Percentiles rank a stretch among this genome's conserved stretches.
Conservation (phyloP, 2,888 invertebrate species). For the Tiliacea aurago region DNA sequence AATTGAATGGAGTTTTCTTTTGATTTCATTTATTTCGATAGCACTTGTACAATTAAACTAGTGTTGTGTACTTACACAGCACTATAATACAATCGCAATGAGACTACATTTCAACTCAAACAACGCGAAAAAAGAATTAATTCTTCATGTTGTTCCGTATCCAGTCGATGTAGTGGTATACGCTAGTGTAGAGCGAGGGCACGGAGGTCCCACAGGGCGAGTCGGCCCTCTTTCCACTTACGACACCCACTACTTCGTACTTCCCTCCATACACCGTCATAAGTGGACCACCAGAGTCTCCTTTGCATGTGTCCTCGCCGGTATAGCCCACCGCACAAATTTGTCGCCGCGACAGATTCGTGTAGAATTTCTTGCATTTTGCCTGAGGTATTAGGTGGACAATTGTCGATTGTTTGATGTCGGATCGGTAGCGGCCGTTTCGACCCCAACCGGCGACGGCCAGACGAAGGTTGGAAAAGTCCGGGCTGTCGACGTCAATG, state of each 20-base stretch:
- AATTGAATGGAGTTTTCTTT: slow-evolving; percentile 38
- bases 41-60: background rate
- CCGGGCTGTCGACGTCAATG: slow-evolving; percentile 80
- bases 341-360: slow-evolving; percentile 76
- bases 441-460: slow-evolving; percentile 86
- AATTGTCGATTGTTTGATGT: slow-evolving; percentile 84
- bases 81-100: background rate
- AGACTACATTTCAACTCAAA: slow-evolving; percentile 6
- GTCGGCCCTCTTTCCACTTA: slow-evolving; percentile 86
- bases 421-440: slow-evolving; percentile 78
- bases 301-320: slow-evolving; percentile 86
- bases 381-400: slow-evolving; percentile 81
- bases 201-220: slow-evolving; percentile 84
- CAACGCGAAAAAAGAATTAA: slow-evolving; percentile 52
- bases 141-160: slow-evolving; percentile 74
- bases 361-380: slow-evolving; percentile 78
- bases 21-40: slow-evolving; percentile 49
- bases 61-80: background rate
- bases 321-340: slow-evolving; percentile 84
- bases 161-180: slow-evolving; percentile 83
- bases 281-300: slow-evolving; percentile 86
- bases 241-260: slow-evolving; percentile 84
- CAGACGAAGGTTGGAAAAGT: slow-evolving; percentile 78
- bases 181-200: slow-evolving; percentile 85
- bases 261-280: slow-evolving; percentile 83